Evolutionary conservation across 2,888 invertebrate species (phyloP).

Genomic region (Acronicta aceris): DNA sequence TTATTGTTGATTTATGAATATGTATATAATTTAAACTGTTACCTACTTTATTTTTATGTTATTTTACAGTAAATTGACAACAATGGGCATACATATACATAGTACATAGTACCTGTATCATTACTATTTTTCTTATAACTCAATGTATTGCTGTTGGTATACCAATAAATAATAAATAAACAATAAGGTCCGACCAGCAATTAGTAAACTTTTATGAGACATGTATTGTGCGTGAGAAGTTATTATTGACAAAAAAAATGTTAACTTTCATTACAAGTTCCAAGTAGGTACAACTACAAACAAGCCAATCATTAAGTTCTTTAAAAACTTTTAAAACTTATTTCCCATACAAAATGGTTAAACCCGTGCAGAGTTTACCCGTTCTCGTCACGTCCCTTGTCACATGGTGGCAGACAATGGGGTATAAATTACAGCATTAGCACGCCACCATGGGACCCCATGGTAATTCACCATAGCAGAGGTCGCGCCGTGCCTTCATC

Average conservation of each 20-base stretch:
- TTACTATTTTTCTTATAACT: no score
- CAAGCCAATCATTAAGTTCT: conserved; percentile 4
- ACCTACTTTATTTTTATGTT: no score
- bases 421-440: conserved; percentile 72
- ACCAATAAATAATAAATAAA: no score
- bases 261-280: no score
- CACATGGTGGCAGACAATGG: conserved; percentile 71
- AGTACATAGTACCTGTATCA: no score
- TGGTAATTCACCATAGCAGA: conserved; percentile 58
- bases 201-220: no score
- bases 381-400: conserved; percentile 55
- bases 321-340: conserved; percentile 20
- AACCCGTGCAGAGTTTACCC: conserved; percentile 46
- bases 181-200: no score
- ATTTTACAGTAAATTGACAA: no score
- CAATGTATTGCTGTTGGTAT: no score
- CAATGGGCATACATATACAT: no score
- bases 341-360: conserved; percentile 41
- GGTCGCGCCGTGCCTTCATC: conserved; percentile 58
- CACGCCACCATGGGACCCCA: conserved; percentile 53
- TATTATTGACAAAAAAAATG: no score
- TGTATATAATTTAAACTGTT: not conserved
- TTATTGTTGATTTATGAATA: not conserved
- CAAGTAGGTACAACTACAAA: not conserved
- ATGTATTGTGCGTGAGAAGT: no score